These are phyloP conservation scores for Aquatica leii DNA, from an alignment of 2,888 invertebrate species.

Conservation along the genomic window DNA sequence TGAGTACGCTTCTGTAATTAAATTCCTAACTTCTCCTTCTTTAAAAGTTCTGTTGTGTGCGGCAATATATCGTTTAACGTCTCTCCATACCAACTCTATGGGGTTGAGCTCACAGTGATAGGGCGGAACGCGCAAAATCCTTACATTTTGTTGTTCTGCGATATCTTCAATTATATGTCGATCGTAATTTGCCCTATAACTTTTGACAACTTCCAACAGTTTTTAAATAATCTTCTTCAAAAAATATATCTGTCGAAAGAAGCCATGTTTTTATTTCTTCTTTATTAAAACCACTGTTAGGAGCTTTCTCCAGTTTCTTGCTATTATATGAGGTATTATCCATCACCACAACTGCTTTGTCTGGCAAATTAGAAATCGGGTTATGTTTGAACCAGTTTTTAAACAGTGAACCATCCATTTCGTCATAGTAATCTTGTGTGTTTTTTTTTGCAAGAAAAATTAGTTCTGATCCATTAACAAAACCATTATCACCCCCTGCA, in stretches of 20 bases:
- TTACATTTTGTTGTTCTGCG: too few relatives aligned
- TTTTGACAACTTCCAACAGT: too few relatives aligned
- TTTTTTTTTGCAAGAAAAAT: slow-evolving; percentile 3
- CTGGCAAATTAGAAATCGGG: slow-evolving; percentile 6
- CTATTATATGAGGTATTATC: neutral
- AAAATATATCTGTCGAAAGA: too few relatives aligned
- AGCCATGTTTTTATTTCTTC: too few relatives aligned
- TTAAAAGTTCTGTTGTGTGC: too few relatives aligned
- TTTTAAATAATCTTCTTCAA: too few relatives aligned
- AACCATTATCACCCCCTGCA: slow-evolving; percentile 11
- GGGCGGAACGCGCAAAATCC: slow-evolving; percentile 3
- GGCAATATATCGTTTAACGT: too few relatives aligned
- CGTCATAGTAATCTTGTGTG: slow-evolving; percentile 8
- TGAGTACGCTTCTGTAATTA: too few relatives aligned
- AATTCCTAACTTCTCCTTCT: too few relatives aligned
- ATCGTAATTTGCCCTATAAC: neutral
- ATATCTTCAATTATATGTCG: slow-evolving; percentile 5
- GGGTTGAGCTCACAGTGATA: slow-evolving; percentile 7
- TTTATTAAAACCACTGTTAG: too few relatives aligned
- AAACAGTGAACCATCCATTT: neutral
- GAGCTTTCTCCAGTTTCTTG: neutral
- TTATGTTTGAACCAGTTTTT: slow-evolving; percentile 10
- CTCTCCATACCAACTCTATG: slow-evolving; percentile 10
- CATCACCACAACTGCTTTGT: neutral
- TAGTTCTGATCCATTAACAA: too few relatives aligned